Base-by-base conservation (phyloP, 2,888 invertebrate genomes). In the Rhorus exstirpatorius region DNA sequence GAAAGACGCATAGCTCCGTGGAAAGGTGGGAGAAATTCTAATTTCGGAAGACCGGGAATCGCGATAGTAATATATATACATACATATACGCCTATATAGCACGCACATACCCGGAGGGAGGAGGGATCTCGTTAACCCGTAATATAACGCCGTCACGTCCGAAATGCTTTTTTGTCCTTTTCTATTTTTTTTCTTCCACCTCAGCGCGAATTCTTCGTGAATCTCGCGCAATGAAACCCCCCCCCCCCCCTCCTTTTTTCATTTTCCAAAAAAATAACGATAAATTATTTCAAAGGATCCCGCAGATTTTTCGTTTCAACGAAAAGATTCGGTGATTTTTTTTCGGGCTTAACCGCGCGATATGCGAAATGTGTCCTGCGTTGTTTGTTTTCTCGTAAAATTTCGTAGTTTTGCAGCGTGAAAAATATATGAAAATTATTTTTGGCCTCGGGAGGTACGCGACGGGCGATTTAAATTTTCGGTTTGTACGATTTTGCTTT, bases 1-100 rank as follows among this genome's bases (percentile, higher is more conserved):
- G 26, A 75, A 31, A 60, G 24, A 53, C 60, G 79, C 75, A 70
- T 65, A 70, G 65, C 61, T 68, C 63, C 24, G 65, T n/a, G 14
- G 41, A 58, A 71, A 71, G 46, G 68, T 61, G 84, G 81, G 77
- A 68, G 71, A 75, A 74, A 83, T 65, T 84, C 84, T 84, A 84
- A 83, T 79, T 84, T 83, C 46, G 83, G 84, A 82, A 63, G 75
- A 77, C 81, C 81, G 72, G 77, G 74, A 81, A 77, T 81, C 74
- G 70, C 75, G 65, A 26, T 63, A 79, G 49, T 63, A 79, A 41
- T 63, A 49, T 53, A 51, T 41, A 46, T 14, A 14, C 12, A 38
- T 17, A 14, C n/a, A 26, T 41, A 51, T 31, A 31, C 6, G 12
- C n/a, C 21, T 61, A 49, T 41, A 24, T 41, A 24, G 21, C 24